Percentiles rank a stretch among this genome's conserved stretches.
phyloP scores from a whole-genome alignment of 2,888 invertebrate genomes.

The Toxonevra muliebris region DNA sequence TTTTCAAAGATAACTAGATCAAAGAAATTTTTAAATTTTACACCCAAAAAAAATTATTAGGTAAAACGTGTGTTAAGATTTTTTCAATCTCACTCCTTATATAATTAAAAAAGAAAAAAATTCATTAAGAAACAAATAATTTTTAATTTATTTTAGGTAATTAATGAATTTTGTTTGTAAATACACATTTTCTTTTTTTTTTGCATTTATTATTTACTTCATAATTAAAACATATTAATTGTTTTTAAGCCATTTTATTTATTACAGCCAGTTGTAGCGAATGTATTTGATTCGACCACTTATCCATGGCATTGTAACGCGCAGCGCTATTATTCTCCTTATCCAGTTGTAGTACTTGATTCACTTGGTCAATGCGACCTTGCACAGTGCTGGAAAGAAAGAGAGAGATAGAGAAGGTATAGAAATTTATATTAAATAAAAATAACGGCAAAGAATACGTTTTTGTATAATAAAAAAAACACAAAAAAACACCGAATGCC shows the following conservation, averaged over 20 bases:
- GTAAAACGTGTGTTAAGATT: too few relatives aligned
- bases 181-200: conserved; percentile 6
- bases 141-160: background rate
- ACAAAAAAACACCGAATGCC: too few relatives aligned
- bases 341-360: conserved; percentile 90
- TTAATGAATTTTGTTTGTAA: too few relatives aligned
- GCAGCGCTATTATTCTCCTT: conserved; percentile 83
- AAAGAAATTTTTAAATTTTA: too few relatives aligned
- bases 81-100: too few relatives aligned
- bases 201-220: conserved; percentile 15
- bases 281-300: conserved; percentile 93
- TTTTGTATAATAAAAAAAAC: too few relatives aligned
- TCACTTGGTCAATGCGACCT: conserved; percentile 91
- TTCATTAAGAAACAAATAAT: background rate
- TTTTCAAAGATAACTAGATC: too few relatives aligned
- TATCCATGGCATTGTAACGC: conserved; percentile 91
- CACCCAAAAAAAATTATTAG: too few relatives aligned
- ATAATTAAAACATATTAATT: conserved; percentile 11
- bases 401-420: background rate
- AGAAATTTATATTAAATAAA: background rate
- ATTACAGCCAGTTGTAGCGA: conserved; percentile 89
- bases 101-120: too few relatives aligned
- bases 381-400: conserved; percentile 75
- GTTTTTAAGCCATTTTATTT: conserved; percentile 86
- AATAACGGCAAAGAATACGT: background rate